phyloP scores from a whole-genome alignment of 1,140 invertebrate species.

The Trachymyrmex cornetzi region DNA sequence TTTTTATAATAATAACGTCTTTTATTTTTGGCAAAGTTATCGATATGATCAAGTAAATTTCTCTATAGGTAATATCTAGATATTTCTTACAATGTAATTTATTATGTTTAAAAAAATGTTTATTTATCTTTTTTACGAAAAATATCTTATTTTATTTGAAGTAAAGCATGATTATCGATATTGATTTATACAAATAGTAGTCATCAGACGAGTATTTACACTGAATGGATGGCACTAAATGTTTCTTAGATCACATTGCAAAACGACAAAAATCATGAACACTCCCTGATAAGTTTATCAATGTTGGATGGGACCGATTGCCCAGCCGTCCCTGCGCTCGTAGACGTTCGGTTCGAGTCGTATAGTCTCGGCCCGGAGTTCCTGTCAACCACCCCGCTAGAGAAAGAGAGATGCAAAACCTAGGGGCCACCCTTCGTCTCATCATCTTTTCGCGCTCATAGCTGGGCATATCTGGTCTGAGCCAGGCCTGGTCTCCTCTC shows the following conservation, averaged over 20 bases:
- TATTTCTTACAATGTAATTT: not conserved
- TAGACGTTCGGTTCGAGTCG: constrained; percentile 73
- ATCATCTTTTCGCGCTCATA: constrained; percentile 85
- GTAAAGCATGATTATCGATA: not conserved
- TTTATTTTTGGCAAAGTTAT: not conserved
- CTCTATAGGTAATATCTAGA: not conserved
- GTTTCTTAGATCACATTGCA: not conserved
- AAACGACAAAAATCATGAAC: not conserved
- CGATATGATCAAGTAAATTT: not conserved
- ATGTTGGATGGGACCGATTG: constrained; percentile 27
- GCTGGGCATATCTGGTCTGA: constrained; percentile 77
- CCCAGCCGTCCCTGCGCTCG: constrained; percentile 67
- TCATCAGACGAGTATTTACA: not conserved
- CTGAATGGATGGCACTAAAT: not conserved
- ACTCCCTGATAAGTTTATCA: constrained; percentile 27
- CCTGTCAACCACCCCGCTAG: constrained; percentile 80
- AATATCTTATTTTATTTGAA: not conserved
- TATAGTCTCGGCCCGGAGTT: constrained; percentile 76
- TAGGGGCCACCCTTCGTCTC: constrained; percentile 81
- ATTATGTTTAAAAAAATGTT: not conserved
- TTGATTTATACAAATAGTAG: not conserved
- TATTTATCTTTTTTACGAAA: not conserved
- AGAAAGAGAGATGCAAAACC: constrained; percentile 70
- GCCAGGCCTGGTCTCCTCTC: constrained; percentile 69
- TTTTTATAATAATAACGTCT: not conserved